These are phyloP conservation scores for Gastrophysa polygoni DNA, from an alignment of 2,888 invertebrate species.

Conservation along the genomic window DNA sequence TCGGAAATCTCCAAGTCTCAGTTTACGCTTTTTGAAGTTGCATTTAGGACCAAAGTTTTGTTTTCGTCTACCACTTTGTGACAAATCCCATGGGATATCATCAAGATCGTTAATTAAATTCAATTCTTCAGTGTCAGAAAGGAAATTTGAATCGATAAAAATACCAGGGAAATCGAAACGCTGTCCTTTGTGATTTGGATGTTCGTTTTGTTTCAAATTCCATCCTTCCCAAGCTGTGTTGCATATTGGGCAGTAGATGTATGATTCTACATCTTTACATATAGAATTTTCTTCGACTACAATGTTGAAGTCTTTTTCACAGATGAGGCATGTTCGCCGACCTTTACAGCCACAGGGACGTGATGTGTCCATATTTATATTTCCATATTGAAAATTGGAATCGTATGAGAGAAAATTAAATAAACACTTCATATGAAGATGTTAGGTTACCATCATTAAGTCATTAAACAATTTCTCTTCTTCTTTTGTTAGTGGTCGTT, in stretches of 20 bases:
- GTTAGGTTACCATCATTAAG: too few relatives aligned
- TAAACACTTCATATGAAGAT: too few relatives aligned
- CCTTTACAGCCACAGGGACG: conserved; percentile 93
- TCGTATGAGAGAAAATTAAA: too few relatives aligned
- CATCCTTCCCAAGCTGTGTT: conserved; percentile 78
- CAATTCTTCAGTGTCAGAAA: conserved; percentile 72
- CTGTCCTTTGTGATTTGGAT: conserved; percentile 68
- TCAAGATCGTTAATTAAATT: conserved; percentile 74
- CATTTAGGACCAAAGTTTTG: conserved; percentile 99
- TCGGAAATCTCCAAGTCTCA: conserved; percentile 76
- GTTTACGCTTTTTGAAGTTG: conserved; percentile 93
- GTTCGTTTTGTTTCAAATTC: conserved; percentile 64
- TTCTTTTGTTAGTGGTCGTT: too few relatives aligned
- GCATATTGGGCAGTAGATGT: conserved; percentile 79
- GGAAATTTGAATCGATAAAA: conserved; percentile 71
- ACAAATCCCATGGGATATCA: conserved; percentile 82
- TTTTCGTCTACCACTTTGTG: conserved; percentile 95
- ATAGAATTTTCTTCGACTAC: conserved; percentile 35
- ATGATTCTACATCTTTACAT: conserved; percentile 60
- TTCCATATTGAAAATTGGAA: too few relatives aligned
- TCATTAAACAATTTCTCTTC: too few relatives aligned
- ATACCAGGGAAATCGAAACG: conserved; percentile 71
- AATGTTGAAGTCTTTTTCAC: conserved; percentile 73
- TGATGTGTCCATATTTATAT: conserved; percentile 62
- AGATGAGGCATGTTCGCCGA: conserved; percentile 84